Evolutionary conservation across 2,888 invertebrate species (phyloP).

Genomic region (Folsomia manolachei): DNA sequence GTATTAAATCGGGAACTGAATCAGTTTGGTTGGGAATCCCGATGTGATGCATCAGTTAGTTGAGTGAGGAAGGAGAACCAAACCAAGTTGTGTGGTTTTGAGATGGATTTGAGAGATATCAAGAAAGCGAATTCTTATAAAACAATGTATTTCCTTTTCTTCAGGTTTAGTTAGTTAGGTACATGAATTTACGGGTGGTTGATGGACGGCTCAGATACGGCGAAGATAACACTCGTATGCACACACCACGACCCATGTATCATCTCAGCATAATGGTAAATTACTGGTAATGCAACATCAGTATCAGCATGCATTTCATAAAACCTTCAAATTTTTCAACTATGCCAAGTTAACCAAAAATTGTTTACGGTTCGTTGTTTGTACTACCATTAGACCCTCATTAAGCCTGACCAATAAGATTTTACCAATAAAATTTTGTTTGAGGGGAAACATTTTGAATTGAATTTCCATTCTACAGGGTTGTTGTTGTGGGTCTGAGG

Average conservation of each 20-base stretch:
- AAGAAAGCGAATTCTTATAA: slow-evolving; percentile 6
- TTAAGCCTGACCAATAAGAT: background rate
- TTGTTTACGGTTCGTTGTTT: background rate
- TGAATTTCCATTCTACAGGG: too few species aligned
- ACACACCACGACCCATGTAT: slow-evolving; percentile 41
- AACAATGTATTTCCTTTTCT: slow-evolving; percentile 5
- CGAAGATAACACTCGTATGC: too few species aligned
- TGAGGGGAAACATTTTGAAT: too few species aligned
- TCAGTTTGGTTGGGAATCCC: slow-evolving; percentile 6
- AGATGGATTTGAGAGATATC: slow-evolving; percentile 2
- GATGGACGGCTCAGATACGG: background rate
- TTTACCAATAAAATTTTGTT: background rate
- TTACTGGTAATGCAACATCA: background rate
- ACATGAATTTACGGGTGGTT: background rate
- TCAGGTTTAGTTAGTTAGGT: background rate
- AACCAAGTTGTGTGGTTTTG: background rate
- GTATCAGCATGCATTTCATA: background rate
- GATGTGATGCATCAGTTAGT: background rate
- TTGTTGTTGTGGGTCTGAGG: too few species aligned
- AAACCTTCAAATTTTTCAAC: background rate
- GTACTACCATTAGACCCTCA: background rate
- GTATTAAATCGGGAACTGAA: background rate
- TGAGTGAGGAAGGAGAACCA: too few species aligned
- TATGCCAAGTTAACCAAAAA: background rate
- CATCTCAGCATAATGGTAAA: too few species aligned